These are phyloP conservation scores for Phymorhynchus buccinoides DNA, from an alignment of 1,140 invertebrate genomes.

Conservation along the genomic window DNA sequence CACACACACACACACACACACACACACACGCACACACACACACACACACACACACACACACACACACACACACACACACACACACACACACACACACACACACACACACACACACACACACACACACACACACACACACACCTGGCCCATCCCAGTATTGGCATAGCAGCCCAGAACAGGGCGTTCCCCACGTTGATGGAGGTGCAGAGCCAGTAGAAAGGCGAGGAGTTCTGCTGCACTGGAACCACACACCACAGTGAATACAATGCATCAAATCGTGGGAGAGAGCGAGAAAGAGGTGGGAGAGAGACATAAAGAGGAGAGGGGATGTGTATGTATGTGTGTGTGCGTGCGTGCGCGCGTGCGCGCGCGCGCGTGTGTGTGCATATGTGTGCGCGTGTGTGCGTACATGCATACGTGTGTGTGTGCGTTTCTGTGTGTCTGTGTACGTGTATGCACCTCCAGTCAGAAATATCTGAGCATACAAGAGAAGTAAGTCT, in stretches of 20 bases:
- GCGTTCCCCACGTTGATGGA: slow-evolving; percentile 47
- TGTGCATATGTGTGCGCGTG: not conserved
- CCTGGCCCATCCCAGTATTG: slow-evolving; percentile 62
- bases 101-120: not conserved
- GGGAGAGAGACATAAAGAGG: no score
- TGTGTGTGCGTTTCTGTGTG: not conserved
- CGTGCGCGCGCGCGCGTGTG: not conserved
- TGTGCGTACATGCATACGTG: not conserved
- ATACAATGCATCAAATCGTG: not conserved
- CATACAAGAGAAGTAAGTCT: no score
- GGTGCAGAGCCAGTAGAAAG: slow-evolving; percentile 48
- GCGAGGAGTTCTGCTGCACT: slow-evolving; percentile 29
- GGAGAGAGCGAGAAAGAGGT: no score
- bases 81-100: not conserved
- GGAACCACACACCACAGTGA: not conserved
- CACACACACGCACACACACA: not conserved
- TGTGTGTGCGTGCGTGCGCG: not conserved
- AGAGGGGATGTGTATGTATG: no score
- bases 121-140: slow-evolving; percentile 28
- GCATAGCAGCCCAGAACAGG: slow-evolving; percentile 56
- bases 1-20: not conserved
- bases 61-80: no score
- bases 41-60: not conserved
- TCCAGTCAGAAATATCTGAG: no score
- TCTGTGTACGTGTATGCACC: no score